Conservation (phyloP, 2,113 vertebrate genomes). For the Cranoglanis bouderius region DNA sequence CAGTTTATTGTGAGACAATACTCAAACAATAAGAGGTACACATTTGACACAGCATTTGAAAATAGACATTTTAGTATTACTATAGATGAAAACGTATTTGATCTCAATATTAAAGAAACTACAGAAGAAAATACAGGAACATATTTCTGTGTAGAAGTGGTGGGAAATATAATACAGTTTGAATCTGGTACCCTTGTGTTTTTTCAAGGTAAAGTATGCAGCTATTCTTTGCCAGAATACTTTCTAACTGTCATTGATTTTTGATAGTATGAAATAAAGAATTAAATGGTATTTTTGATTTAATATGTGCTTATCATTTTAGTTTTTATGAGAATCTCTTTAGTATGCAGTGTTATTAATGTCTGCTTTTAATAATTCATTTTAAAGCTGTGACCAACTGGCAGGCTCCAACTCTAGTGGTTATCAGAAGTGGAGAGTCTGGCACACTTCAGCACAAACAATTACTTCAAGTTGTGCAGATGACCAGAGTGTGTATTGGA, state of each 20-base stretch:
- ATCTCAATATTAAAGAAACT: too few species aligned
- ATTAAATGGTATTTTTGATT: background rate
- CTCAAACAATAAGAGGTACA: too few species aligned
- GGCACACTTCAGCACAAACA: slow-evolving; percentile 37
- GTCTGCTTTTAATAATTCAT: background rate
- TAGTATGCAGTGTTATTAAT: background rate
- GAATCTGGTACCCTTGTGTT: background rate
- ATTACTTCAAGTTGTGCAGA: slow-evolving; percentile 26
- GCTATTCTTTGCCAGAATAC: background rate
- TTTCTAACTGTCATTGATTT: background rate
- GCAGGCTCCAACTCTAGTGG: background rate
- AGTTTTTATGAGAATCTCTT: background rate
- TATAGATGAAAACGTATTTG: too few species aligned
- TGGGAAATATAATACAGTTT: background rate
- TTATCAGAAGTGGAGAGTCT: background rate
- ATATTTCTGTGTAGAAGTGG: too few species aligned
- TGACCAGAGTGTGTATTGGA: slow-evolving; percentile 52
- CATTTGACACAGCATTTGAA: too few species aligned
- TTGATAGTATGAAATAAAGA: too few species aligned
- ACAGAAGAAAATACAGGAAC: too few species aligned
- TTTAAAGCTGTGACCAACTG: slow-evolving; percentile 17
- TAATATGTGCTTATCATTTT: background rate
- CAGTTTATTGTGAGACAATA: too few species aligned
- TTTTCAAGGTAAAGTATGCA: background rate
- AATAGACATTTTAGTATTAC: too few species aligned